Evolutionary conservation across 2,113 vertebrate species (phyloP).

Genomic region (Stegostoma tigrinum): DNA sequence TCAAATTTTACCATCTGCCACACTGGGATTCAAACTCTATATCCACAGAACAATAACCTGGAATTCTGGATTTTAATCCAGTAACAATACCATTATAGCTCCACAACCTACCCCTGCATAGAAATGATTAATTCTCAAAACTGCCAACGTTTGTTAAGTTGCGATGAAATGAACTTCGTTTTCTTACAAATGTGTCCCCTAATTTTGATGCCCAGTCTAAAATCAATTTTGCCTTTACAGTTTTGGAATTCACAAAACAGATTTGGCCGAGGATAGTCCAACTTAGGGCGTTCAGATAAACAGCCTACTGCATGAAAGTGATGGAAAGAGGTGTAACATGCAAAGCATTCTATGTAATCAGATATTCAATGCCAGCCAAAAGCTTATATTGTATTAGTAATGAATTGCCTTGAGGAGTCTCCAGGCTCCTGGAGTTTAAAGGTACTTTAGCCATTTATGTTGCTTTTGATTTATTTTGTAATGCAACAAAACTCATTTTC

Average conservation of each 20-base stretch:
- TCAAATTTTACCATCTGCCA: no score
- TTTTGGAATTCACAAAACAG: neutral
- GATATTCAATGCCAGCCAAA: neutral
- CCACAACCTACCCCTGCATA: neutral
- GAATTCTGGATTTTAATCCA: no score
- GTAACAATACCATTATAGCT: no score
- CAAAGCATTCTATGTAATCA: neutral
- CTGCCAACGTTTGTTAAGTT: neutral
- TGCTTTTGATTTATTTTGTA: neutral
- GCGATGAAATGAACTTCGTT: neutral
- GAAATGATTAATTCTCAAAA: neutral
- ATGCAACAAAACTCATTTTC: neutral
- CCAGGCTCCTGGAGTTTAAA: neutral
- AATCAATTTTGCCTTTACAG: no score
- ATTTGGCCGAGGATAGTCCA: neutral
- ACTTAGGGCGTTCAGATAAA: neutral
- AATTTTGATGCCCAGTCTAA: neutral
- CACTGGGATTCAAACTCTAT: no score
- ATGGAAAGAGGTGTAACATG: neutral
- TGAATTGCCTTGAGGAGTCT: neutral
- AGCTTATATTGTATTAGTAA: neutral
- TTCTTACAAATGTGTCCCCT: neutral
- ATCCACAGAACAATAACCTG: no score
- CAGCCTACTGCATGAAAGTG: neutral
- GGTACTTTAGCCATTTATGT: neutral